Evolutionary conservation across 30 jellyfish, hydroid and myxozoan genomes (phyloP), one percentile per base, ranked within the genome.

Genomic region (Pelagia noctiluca): DNA sequence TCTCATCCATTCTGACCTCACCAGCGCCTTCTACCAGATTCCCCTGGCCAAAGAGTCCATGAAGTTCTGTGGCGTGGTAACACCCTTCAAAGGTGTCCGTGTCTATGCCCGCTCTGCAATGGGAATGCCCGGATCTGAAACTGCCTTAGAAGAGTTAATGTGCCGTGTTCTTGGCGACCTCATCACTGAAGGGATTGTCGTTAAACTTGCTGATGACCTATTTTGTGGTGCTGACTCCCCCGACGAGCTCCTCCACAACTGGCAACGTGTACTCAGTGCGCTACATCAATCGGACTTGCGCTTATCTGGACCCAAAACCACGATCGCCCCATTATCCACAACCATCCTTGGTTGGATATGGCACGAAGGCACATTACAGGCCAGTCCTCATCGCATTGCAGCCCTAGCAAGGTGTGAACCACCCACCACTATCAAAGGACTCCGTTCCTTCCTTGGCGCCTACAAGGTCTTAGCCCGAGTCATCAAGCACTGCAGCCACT

Each of bases 91-190:
- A 26, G 92, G 96, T 42, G 78, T 86, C 10, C 78, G 78, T 3
- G 91, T 86, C 18, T 86, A 86, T 66, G 65, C 63, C 18, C 75
- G 96, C 19, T 33, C 60, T 48, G 96, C 91, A 1, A 86, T 86
- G 91, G 96, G 92, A 8, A 86, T 86, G 92, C 92, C 87, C 2
- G 96, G 96, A 12, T 86, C 96, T 10, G 87, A 86, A 28, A 75
- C 96, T 31, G 96, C 85, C 36, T 46, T 76, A 38, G 96, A 86
- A 36, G 96, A 86, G 69, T 53, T 86, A 4, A 86, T 77, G 91
- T 86, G 75, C 31, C 63, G 85, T 33, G 85, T 76, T 21, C 46
- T 78, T 8, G 91, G 92, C 10, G 87, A 78, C 25, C 78, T 78
- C 10, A 19, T 86, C 10, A 60, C 32, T 22, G 87, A 75, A 10